phyloP scores from a whole-genome alignment of 2,113 vertebrate genomes.

The Hypanus sabinus region DNA sequence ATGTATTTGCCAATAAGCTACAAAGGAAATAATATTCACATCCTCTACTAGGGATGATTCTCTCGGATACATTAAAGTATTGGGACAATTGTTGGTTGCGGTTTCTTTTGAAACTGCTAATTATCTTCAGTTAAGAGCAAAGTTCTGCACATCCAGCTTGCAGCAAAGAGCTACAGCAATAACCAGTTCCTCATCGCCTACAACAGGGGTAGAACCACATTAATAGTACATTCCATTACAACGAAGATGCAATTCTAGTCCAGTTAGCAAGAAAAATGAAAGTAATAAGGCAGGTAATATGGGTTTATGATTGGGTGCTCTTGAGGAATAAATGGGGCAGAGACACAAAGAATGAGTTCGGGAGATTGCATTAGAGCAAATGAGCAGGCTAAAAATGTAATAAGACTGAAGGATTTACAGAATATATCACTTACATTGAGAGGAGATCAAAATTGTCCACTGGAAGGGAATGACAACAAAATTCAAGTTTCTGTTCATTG shows the following conservation, averaged over 20 bases:
- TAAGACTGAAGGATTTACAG: neutral
- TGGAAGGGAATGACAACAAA: neutral
- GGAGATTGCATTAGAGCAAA: neutral
- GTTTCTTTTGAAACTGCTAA: neutral
- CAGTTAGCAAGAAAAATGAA: neutral
- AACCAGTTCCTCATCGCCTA: neutral
- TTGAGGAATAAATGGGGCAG: neutral
- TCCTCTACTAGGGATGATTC: neutral
- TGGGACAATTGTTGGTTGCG: neutral
- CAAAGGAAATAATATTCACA: neutral
- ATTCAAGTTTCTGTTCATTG: neutral
- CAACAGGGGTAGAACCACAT: neutral
- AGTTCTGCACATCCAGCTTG: neutral
- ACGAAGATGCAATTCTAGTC: neutral
- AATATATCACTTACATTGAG: neutral
- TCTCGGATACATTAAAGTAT: neutral
- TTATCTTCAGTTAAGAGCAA: neutral
- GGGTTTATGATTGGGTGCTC: neutral
- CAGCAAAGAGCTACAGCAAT: neutral
- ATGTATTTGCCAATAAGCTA: neutral
- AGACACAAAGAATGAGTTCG: neutral
- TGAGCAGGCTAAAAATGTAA: neutral
- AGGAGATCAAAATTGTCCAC: neutral
- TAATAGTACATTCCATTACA: neutral
- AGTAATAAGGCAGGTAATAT: neutral